Base-by-base conservation (phyloP, 2,888 invertebrate genomes). In the Lottia scabra region DNA sequence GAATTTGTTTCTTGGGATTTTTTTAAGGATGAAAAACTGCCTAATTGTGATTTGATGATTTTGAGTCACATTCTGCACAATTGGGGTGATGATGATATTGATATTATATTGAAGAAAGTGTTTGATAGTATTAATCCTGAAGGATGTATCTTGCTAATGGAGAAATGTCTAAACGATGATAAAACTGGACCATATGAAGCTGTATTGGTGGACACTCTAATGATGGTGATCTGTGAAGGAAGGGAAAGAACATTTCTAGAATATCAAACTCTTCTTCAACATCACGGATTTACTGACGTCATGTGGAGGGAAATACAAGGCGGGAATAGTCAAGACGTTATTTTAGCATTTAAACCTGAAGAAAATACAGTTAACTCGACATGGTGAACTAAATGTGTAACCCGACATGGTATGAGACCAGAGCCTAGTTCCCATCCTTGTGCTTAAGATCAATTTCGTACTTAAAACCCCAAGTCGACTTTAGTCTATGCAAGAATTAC, bases 41-140 rank as follows among this genome's bases (percentile, higher is more conserved):
- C 84, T 5, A 66, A 72, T 6, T 81, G 78, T 16, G 85, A 84
- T 70, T 74, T 85, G 12, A 84, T 80, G 65, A 73, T 85, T 10
- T 69, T 85, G 19, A 79, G 81, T 45, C 83, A 84, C 74, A 79
- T 85, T n/a, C 67, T 85, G 1, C 85, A 85, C 68, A 81, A 81
- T 68, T 83, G 82, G 83, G 75, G 78, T 16, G 76, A 78, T 13
- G 73, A 77, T 12, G 72, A 73, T 26, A 72, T 84, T 8, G 77
- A 83, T 67, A 56, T 69, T 26, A 71, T 85, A 8, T 78, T 85
- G n/a, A 69, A 73, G 44, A 83, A 78, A 67, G 77, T 84, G 19
- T 84, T 75, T 74, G 43, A 75, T 2, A 78, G 81, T 45, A 73
- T 85, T 12, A 78, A 79, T 26, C 79, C 80, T 73, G 85, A 84